These are phyloP conservation scores for Bemisia tabaci DNA, from an alignment of 1,140 invertebrate species.

Conservation along the genomic window DNA sequence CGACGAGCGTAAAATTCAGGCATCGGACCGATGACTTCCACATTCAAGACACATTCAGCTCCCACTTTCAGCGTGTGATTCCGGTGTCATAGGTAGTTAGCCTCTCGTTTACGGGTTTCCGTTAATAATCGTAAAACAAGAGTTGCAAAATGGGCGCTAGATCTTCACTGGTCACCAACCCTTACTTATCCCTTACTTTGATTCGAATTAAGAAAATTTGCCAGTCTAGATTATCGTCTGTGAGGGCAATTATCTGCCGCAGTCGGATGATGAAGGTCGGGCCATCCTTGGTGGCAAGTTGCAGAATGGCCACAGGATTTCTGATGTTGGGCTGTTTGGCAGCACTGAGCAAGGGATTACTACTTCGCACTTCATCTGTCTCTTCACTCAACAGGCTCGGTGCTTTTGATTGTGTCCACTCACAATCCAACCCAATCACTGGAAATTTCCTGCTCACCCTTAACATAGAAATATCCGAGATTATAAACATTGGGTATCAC, in stretches of 20 bases:
- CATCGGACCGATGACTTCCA: no score
- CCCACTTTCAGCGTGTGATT: no score
- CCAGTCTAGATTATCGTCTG: background rate
- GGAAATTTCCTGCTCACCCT: background rate
- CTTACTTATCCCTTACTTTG: no score
- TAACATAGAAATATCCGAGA: no score
- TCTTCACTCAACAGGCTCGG: background rate
- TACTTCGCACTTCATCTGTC: background rate
- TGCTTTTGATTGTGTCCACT: background rate
- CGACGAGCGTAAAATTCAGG: no score
- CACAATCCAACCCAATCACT: background rate
- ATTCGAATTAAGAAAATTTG: background rate
- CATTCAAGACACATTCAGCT: no score
- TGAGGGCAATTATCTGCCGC: background rate
- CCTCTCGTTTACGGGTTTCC: no score
- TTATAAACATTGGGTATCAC: no score
- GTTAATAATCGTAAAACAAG: no score
- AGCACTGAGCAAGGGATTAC: background rate
- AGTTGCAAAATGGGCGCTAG: no score
- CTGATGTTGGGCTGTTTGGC: background rate
- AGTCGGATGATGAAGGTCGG: background rate
- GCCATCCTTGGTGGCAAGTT: background rate
- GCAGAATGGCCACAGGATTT: background rate
- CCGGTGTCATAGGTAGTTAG: no score
- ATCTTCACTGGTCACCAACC: no score